Evolutionary conservation across 2,888 invertebrate genomes (phyloP).

Genomic region (Petrolisthes cinctipes): DNA sequence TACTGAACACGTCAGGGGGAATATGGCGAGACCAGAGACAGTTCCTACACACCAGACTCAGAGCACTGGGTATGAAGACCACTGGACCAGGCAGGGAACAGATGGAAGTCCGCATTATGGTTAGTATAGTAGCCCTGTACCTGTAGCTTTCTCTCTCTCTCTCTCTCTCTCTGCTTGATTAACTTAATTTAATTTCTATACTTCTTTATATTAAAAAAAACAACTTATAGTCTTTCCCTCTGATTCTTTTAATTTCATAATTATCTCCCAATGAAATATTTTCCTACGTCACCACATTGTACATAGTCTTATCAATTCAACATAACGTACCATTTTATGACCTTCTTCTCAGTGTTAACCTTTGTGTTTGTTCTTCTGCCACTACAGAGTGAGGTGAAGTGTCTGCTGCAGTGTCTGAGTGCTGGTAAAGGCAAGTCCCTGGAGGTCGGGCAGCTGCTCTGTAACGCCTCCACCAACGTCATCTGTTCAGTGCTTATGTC

Average conservation of each 20-base stretch:
- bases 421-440: slow-evolving; percentile 78
- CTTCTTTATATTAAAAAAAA: too few species aligned
- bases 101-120: slow-evolving; percentile 86
- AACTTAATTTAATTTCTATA: too few species aligned
- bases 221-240: too few species aligned
- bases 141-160: not conserved
- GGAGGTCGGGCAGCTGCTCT: slow-evolving; percentile 79
- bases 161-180: not conserved
- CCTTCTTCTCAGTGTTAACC: not conserved
- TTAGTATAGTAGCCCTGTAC: slow-evolving; percentile 70
- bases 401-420: slow-evolving; percentile 78
- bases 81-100: slow-evolving; percentile 83
- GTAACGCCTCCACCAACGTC: slow-evolving; percentile 88
- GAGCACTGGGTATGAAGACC: slow-evolving; percentile 87
- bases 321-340: not conserved
- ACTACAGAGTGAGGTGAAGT: slow-evolving; percentile 80
- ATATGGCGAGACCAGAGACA: slow-evolving; percentile 91
- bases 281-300: too few species aligned
- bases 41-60: slow-evolving; percentile 83
- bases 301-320: too few species aligned
- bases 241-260: too few species aligned
- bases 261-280: too few species aligned
- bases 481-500: slow-evolving; percentile 93
- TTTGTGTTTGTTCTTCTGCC: not conserved
- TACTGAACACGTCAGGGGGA: slow-evolving; percentile 88